Base-by-base conservation (phyloP, 2,888 invertebrate species). In the Brachypalpus laphriformis region DNA sequence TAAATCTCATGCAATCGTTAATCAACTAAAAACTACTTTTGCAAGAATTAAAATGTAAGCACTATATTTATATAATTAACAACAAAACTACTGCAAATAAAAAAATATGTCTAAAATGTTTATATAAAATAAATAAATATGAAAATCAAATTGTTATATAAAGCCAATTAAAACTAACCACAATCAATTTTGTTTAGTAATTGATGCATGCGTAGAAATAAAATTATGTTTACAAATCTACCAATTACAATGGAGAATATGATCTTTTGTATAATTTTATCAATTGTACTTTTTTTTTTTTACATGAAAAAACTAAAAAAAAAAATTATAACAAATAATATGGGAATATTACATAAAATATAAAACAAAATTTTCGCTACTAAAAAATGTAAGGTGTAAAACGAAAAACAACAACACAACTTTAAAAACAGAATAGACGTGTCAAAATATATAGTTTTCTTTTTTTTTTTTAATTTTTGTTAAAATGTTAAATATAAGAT, bases 361-460 rank as follows among this genome's bases (percentile, higher is more conserved):
- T 47, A 71, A 76, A 80, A 65, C 31, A 71, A 42, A 61, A 56
- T 22, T 45, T 86, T 86, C 86, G 86, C 86, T 77, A 82, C 86
- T 86, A 86, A 86, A 86, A 86, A 82, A 65, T 70, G 66, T 18
- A 54, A 34, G 22, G 20, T 20, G 11, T 40, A 54, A 61, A 70
- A 70, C 49, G 54, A 59, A 78, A 74, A 76, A 71, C 51, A 81
- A 75, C 51, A 83, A 74, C 51, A 78, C 72, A 72, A 66, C 31
- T 59, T 20, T 16, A 14, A 45, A 6, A 37, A 25, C 16, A 5
- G 49, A 22, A 49, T 34, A 61, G 7, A 34, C 31, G 20, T 34
- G 47, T 20, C 11, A 63, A 56, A 49, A 16, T 68, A 51, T 31
- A 45, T 37, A 28, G 0, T 7, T 9, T 7, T 31, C 14, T 47